phyloP scores from a whole-genome alignment of 2,888 invertebrate species.

The Drosophila gaucha region DNA sequence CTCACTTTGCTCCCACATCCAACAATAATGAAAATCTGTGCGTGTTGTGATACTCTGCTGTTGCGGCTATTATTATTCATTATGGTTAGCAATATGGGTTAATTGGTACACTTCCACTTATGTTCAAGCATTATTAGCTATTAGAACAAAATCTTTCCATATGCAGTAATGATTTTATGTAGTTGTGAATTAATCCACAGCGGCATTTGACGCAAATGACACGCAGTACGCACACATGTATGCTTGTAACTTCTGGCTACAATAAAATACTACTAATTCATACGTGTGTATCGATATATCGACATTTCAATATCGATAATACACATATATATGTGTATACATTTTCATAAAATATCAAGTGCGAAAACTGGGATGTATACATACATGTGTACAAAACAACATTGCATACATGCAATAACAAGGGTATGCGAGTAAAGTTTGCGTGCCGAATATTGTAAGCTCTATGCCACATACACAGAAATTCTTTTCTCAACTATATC shows the following conservation, averaged over 20 bases:
- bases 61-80: not conserved
- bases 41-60: constrained; percentile 1
- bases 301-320: constrained; percentile 17
- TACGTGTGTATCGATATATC: constrained; percentile 22
- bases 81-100: not conserved
- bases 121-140: not conserved
- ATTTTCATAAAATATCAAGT: not conserved
- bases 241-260: not conserved
- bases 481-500: not conserved
- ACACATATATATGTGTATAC: not conserved
- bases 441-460: not conserved
- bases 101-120: not conserved
- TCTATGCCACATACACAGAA: not conserved
- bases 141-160: not conserved
- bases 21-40: constrained; percentile 6
- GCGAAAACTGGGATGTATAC: constrained; percentile 1
- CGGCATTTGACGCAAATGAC: constrained; percentile 1
- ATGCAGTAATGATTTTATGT: not conserved
- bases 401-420: constrained; percentile 1
- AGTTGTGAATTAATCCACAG: not conserved
- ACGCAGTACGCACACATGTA: not conserved
- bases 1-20: constrained; percentile 38
- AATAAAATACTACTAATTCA: not conserved
- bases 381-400: not conserved
- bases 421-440: not conserved